Percentiles rank a stretch among this genome's conserved stretches.
Evolutionary conservation across 2,888 invertebrate species (phyloP).

Genomic region (Torymus texanus): DNA sequence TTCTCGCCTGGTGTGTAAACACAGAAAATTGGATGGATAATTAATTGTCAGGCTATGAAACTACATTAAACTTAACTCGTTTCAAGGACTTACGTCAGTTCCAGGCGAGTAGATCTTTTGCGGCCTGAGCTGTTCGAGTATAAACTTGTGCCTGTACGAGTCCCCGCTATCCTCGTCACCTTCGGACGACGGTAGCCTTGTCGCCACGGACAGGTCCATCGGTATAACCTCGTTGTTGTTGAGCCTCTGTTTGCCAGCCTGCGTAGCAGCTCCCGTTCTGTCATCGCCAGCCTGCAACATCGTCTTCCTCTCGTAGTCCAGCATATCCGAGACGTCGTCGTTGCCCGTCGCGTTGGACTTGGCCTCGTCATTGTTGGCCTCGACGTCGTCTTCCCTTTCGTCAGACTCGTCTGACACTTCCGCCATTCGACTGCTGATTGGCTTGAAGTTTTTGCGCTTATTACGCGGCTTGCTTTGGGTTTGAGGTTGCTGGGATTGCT

Average conservation of each 20-base stretch:
- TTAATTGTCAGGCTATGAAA: too few relatives aligned
- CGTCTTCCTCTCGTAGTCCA: conserved; percentile 56
- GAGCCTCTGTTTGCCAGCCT: conserved; percentile 68
- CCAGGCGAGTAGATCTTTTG: conserved; percentile 72
- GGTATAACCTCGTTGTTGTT: conserved; percentile 71
- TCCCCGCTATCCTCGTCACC: conserved; percentile 72
- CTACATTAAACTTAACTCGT: not conserved
- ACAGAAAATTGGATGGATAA: not conserved
- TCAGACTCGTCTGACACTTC: conserved; percentile 73
- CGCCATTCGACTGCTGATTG: conserved; percentile 75
- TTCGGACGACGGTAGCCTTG: conserved; percentile 70
- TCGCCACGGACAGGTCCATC: conserved; percentile 72
- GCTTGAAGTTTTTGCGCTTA: conserved; percentile 77
- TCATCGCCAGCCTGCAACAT: conserved; percentile 46
- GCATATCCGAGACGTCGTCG: conserved; percentile 53
- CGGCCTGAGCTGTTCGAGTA: conserved; percentile 71
- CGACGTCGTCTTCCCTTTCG: conserved; percentile 58
- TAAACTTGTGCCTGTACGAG: conserved; percentile 72
- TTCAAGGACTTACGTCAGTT: conserved; percentile 66
- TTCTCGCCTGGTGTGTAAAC: conserved; percentile 64
- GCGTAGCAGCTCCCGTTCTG: conserved; percentile 62
- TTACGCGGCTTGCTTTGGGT: conserved; percentile 74
- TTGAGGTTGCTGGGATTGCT: conserved; percentile 51
- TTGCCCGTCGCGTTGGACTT: conserved; percentile 61
- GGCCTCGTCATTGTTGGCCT: conserved; percentile 61